Base-by-base conservation (phyloP, 2,888 invertebrate genomes). In the Acleris emargana region DNA sequence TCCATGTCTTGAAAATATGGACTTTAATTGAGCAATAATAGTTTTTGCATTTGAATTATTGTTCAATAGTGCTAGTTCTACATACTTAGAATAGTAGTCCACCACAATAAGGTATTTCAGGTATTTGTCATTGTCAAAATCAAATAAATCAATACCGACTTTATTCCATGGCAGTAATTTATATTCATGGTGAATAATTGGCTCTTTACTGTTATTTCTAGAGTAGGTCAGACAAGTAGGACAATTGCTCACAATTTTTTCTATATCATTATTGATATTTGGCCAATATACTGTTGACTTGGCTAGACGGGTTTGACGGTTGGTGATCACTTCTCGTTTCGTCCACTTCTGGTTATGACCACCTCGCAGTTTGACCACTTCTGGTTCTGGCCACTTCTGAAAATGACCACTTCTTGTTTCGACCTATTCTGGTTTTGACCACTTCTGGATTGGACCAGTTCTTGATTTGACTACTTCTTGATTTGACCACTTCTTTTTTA, bases 31-130 rank as follows among this genome's bases (percentile, higher is more conserved):
- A 11, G 25, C 7, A n/a, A 28, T 51, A 2, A 51, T 9, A 2
- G 7, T 16, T 28, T 17, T 28, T 7, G n/a, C 16, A 7, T 16
- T 25, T 7, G 28, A 16, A 0, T 49, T 50, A 43, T 38, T 38
- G 13, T 38, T 38, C 2, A 63, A 20, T n/a, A 60, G 32, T 7
- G 55, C 63, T 9, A 67, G n/a, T 57, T 62, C 69, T 13, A 68
- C 54, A 61, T 63, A 67, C 22, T 68, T 68, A 3, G 67, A 68
- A 60, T 58, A 68, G 51, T 68, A 70, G 28, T 68, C 68, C 5
- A 63, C 67, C n/a, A 66, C 63, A 5, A 67, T n/a, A 38, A 67
- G 45, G 45, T 69, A n/a, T n/a, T n/a, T n/a, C n/a, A n/a, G n/a
- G n/a, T n/a, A 63, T 55, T 67, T 67, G 18, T 63, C 3, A 13